Conservation (phyloP, 2,113 vertebrate species). For the Chloroceryle aenea region DNA sequence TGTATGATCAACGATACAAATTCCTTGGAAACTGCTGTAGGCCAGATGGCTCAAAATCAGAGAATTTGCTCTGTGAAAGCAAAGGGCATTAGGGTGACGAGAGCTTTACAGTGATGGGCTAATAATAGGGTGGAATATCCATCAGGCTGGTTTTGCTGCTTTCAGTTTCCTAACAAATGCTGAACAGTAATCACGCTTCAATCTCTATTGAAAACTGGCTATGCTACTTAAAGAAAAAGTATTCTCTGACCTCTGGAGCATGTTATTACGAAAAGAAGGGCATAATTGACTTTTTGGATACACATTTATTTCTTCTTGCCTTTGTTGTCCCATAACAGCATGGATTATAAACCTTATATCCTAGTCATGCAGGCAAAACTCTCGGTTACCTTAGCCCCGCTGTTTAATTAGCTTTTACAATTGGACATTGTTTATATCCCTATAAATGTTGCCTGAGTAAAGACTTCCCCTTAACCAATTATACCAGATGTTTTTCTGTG, state of each 20-base stretch:
- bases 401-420: slow-evolving; percentile 55
- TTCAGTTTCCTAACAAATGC: neutral
- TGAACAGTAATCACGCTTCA: neutral
- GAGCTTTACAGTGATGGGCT: neutral
- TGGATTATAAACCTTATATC: slow-evolving; percentile 41
- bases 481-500: slow-evolving; percentile 33
- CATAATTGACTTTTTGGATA: slow-evolving; percentile 33
- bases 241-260: slow-evolving; percentile 33
- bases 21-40: neutral
- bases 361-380: slow-evolving; percentile 26
- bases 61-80: neutral
- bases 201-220: neutral
- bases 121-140: neutral
- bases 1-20: neutral
- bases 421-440: slow-evolving; percentile 53
- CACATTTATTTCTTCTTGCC: slow-evolving; percentile 5
- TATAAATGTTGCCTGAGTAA: slow-evolving; percentile 42
- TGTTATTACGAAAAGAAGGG: slow-evolving; percentile 9
- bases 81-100: neutral
- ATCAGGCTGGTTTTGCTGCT: neutral
- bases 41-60: neutral
- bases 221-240: neutral
- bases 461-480: slow-evolving; percentile 40
- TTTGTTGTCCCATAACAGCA: slow-evolving; percentile 1
- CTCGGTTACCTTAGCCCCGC: slow-evolving; percentile 37